Evolutionary conservation across 2,113 vertebrate genomes (phyloP).

Genomic region (Clarias magur): DNA sequence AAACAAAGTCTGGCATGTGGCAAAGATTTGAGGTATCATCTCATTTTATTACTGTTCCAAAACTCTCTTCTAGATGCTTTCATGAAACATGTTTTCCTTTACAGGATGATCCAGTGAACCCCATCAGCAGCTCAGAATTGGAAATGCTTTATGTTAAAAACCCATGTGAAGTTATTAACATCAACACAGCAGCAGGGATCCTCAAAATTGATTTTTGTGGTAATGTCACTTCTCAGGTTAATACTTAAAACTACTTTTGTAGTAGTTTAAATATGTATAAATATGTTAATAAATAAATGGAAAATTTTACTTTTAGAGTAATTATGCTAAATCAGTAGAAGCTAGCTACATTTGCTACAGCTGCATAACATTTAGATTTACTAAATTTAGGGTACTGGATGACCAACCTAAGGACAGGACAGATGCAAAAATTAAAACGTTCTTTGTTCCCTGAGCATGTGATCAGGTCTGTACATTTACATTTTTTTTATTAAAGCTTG

Average conservation of each 20-base stretch:
- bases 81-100: background rate
- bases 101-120: conserved; percentile 49
- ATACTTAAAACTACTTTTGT: background rate
- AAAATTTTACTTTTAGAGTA: background rate
- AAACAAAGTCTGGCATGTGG: conserved; percentile 85
- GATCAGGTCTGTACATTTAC: background rate
- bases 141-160: conserved; percentile 39
- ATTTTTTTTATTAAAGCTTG: background rate
- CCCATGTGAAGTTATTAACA: background rate
- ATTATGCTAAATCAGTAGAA: background rate
- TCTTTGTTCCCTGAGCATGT: background rate
- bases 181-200: rapidly evolving
- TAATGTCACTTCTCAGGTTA: background rate
- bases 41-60: background rate
- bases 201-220: conserved; percentile 56
- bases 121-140: conserved; percentile 38
- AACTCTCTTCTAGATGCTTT: background rate
- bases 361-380: background rate
- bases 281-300: background rate
- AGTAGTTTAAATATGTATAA: background rate
- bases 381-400: background rate
- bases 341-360: background rate
- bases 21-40: conserved; percentile 83
- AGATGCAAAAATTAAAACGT: background rate
- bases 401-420: background rate